Conservation (phyloP, 2,797 vertebrate genomes). For the Hipposideros larvatus region DNA sequence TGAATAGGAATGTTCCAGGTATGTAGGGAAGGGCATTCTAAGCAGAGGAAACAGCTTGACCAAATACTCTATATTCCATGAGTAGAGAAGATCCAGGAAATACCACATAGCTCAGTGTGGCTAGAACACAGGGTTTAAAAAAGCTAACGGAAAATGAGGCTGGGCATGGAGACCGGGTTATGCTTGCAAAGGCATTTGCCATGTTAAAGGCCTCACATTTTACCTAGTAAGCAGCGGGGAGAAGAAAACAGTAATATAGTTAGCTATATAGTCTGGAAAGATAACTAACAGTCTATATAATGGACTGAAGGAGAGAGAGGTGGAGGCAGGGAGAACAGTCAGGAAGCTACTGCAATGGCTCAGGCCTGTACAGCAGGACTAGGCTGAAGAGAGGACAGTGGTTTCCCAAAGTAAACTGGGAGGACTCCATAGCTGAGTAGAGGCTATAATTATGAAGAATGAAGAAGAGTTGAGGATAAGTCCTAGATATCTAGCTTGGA, state of each 20-base stretch:
- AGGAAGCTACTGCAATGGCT: background rate
- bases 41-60: conserved; percentile 2
- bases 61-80: background rate
- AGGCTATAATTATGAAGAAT: background rate
- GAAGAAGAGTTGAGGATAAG: background rate
- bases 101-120: background rate
- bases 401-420: background rate
- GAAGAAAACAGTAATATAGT: background rate
- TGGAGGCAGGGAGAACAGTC: background rate
- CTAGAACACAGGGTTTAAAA: conserved; percentile 3
- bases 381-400: background rate
- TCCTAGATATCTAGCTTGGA: background rate
- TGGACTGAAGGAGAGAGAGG: background rate
- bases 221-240: conserved; percentile 20
- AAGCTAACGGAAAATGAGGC: too few relatives aligned
- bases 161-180: background rate
- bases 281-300: background rate
- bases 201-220: background rate
- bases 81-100: background rate
- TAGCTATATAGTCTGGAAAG: conserved; percentile 20
- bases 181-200: background rate
- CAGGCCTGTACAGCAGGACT: background rate
- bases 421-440: background rate
- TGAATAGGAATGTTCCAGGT: background rate
- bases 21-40: background rate